Evolutionary conservation across 2,113 vertebrate species (phyloP), one percentile per base, ranked within the genome.

Genomic region (Pogona vitticeps): DNA sequence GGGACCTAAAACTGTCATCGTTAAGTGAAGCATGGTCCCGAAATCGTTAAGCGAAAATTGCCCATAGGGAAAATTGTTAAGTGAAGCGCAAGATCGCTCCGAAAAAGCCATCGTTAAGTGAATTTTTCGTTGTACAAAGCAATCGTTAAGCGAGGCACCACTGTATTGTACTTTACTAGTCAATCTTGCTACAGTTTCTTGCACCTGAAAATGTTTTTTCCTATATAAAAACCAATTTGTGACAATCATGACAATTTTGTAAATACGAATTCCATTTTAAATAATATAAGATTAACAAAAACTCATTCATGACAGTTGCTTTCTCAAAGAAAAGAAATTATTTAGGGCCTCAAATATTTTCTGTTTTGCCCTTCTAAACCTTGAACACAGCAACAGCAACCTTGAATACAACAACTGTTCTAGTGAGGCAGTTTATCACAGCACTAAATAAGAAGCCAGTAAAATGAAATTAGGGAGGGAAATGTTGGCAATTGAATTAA

Each of bases 381-480:
- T 89, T 6, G 21, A 90, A 2, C 56, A 89, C 31, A 92, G 71
- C 58, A 89, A 59, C 86, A 88, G 56, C 70, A 88, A 88, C 58
- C 10, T n/a, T n/a, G n/a, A n/a, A n/a, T n/a, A n/a, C 33, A 31
- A 26, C 21, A 83, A 38, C 8, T 52, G 46, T 76, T 56, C 71
- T 76, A 82, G 67, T 67, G 40, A 52, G 59, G 63, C 38, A 67
- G 59, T 46, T 68, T 86, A 2, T 0, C 33, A 86, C 0, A 88
- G 28, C 18, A 7, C 31, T 79, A 83, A 59, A 58, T 58, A 33
- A 79, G 20, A 81, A 88, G 90, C 59, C 52, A 40, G 86, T 90
- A 93, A 94, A 77, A 67, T 89, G 82, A 93, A 88, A 93, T 76
- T 10, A 7, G 52, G 88, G 83, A 75, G 59, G 82, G 86, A 52